Conservation (phyloP, 2,113 vertebrate genomes). For the Hippopotamus amphibius region DNA sequence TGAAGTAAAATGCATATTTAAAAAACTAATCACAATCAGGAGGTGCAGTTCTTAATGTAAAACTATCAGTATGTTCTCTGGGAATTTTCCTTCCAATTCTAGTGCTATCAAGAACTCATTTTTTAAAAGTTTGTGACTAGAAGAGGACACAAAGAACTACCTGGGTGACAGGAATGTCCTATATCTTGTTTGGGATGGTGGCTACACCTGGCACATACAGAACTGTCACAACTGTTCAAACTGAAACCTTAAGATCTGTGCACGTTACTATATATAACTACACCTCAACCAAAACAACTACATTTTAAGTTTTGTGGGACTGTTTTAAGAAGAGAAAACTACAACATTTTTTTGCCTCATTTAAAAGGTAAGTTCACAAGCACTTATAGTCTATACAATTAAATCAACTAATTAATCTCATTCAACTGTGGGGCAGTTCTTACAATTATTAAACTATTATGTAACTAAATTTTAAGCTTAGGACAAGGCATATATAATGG, state of each 20-base stretch:
- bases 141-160: neutral
- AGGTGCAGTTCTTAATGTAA: neutral
- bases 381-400: neutral
- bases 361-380: neutral
- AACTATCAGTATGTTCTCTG: neutral
- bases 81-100: neutral
- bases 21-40: neutral
- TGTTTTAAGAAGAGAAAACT: neutral
- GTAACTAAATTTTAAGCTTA: neutral
- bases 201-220: neutral
- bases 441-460: neutral
- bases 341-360: neutral
- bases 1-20: neutral
- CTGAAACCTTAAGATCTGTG: neutral
- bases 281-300: conserved; percentile 1
- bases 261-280: neutral
- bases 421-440: neutral
- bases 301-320: neutral
- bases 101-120: neutral
- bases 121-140: neutral
- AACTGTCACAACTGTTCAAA: conserved; percentile 21
- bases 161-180: neutral
- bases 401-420: neutral
- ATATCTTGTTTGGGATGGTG: neutral
- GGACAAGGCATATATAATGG: neutral